Evolutionary conservation across 2,797 vertebrate species (phyloP), one percentile per base, ranked within the genome.

Genomic region (Avahi laniger): DNA sequence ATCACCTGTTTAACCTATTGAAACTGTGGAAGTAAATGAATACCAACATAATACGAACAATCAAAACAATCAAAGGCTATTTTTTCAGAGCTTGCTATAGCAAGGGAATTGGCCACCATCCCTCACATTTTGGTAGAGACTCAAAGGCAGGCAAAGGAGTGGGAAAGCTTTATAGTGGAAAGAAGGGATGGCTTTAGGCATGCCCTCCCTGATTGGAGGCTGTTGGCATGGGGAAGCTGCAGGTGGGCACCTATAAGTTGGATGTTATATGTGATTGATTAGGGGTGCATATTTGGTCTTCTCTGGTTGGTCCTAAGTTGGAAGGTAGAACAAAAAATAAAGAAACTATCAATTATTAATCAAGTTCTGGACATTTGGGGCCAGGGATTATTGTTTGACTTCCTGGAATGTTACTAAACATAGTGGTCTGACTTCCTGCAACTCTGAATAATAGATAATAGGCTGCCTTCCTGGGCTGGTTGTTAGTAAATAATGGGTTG

Each of bases 21-120:
- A 63, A 67, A 90, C 67, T 91, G 7, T 65, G 59, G 67, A 75
- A 94, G 80, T 92, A 67, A 93, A 54, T 10, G 50, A 80, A 92
- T 92, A 89, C 24, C 50, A 89, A 76, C 7, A 73, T 69, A 76
- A 63, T 85, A 57, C 61, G n/a, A 96, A 33, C 20, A 54, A 50
- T 72, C 52, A 65, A 57, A 96, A 35, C 20, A 61, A 50, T 76
- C 75, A 57, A 57, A 92, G 18, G 7, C 59, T 92, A 15, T 80
- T 95, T 89, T 83, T 84, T 84, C 38, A 75, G 22, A 70, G 26
- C 33, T 89, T 84, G 26, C 35, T 86, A 35, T 80, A 92, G 43
- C 50, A 85, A 69, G 54, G 43, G 30, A 59, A 14, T 35, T 9
- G 79, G 35, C 43, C 79, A 89, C 7, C 2, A 12, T 87, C 59